Evolutionary conservation across 2,797 vertebrate genomes (phyloP).

Genomic region (Eulemur rubriventer): DNA sequence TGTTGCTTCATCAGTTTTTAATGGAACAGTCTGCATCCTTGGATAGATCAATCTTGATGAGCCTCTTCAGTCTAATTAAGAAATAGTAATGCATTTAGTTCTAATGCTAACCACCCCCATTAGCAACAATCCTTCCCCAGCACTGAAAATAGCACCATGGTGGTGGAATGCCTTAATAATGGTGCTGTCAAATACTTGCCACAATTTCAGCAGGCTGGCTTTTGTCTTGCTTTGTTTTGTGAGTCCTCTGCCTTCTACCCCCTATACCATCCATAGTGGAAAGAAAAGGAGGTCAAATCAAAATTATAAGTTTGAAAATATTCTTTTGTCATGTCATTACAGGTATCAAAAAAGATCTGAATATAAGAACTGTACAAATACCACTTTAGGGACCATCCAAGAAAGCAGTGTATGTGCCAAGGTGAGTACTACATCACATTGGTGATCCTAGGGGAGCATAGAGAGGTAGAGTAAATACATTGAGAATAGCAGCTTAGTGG

Average conservation of each 20-base stretch:
- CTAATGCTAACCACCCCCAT: neutral
- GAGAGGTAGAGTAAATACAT: neutral
- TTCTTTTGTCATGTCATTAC: neutral
- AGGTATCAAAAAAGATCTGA: neutral
- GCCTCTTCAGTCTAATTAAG: neutral
- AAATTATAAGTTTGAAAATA: slow-evolving; percentile 39
- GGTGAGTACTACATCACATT: neutral
- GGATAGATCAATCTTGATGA: neutral
- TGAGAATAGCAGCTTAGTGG: neutral
- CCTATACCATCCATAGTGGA: neutral
- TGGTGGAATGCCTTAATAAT: slow-evolving; percentile 18
- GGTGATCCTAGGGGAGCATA: neutral
- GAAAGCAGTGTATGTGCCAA: neutral
- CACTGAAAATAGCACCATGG: neutral
- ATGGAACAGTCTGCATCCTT: neutral
- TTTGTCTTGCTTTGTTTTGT: slow-evolving; percentile 28
- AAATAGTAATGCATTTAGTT: neutral
- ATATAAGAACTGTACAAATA: neutral
- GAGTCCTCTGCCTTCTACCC: neutral
- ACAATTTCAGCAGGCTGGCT: neutral
- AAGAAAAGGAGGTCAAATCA: slow-evolving; percentile 45
- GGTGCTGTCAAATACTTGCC: neutral
- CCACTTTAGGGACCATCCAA: neutral
- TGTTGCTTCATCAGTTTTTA: neutral
- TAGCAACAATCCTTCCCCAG: neutral